Evolutionary conservation across 2,888 invertebrate genomes (phyloP).

Genomic region (Eucera pruinosa): DNA sequence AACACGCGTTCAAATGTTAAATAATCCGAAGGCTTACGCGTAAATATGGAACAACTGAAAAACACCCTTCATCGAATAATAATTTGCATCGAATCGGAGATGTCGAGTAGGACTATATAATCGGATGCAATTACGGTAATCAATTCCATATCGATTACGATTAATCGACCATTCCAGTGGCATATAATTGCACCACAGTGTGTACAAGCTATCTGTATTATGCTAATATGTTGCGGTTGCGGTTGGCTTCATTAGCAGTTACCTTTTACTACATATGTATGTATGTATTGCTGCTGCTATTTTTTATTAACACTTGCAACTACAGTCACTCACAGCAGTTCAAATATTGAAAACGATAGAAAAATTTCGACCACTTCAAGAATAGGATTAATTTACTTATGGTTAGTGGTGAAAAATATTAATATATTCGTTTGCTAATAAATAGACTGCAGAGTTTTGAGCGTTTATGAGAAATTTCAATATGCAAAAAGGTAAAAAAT

Average conservation of each 20-base stretch:
- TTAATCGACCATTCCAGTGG: slow-evolving; percentile 3
- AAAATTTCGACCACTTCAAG: no score
- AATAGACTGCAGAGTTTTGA: no score
- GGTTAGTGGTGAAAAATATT: no score
- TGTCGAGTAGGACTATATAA: neutral
- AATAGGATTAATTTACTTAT: no score
- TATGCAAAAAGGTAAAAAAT: no score
- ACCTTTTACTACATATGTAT: no score
- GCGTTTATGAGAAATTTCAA: no score
- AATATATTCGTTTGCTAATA: no score
- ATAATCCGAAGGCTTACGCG: no score
- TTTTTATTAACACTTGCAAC: neutral
- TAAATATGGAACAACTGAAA: neutral
- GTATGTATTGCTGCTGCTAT: neutral
- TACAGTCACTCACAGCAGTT: no score
- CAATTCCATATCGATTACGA: slow-evolving; percentile 11
- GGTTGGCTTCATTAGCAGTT: slow-evolving; percentile 4
- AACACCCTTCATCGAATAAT: neutral
- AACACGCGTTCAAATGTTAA: no score
- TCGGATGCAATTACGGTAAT: slow-evolving; percentile 15
- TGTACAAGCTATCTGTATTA: slow-evolving; percentile 8
- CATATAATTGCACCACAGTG: slow-evolving; percentile 9
- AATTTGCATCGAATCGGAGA: neutral
- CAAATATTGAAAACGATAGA: no score
- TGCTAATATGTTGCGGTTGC: slow-evolving; percentile 13